A percentile compares a stretch with the other conserved stretches of the same genome.
These are phyloP conservation scores for Turdus rufiventris DNA, from an alignment of 2,113 vertebrate species.

Conservation along the genomic window DNA sequence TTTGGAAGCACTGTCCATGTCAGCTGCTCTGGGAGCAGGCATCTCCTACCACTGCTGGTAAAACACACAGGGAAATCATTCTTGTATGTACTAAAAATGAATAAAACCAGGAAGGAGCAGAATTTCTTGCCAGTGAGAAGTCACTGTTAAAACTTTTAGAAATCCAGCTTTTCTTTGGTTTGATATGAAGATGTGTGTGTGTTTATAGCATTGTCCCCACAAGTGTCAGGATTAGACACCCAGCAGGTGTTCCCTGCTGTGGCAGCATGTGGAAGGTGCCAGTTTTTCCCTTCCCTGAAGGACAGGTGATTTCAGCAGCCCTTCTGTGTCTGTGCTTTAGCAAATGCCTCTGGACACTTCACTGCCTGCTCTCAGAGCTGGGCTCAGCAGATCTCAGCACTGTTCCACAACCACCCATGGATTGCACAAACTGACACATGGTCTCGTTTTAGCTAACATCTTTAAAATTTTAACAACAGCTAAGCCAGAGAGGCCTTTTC, in stretches of 20 bases:
- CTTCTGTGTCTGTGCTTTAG: not conserved
- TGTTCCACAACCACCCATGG: not conserved
- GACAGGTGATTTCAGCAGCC: not conserved
- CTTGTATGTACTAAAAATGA: not conserved
- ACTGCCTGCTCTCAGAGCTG: not conserved
- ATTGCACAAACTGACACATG: not conserved
- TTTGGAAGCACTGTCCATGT: not conserved
- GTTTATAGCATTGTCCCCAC: not conserved
- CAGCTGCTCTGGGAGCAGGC: not conserved
- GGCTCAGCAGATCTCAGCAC: not conserved
- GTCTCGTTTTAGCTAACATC: not conserved
- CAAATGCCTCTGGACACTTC: not conserved
- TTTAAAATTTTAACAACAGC: not conserved
- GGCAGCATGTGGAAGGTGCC: not conserved
- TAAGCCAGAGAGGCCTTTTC: not conserved
- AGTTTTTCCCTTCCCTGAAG: not conserved
- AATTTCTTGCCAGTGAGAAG: not conserved
- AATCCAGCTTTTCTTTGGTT: not conserved
- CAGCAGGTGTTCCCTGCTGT: rapidly evolving
- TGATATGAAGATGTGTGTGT: rapidly evolving
- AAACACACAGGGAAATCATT: not conserved
- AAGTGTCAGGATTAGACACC: rapidly evolving
- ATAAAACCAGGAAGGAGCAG: not conserved
- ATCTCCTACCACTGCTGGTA: not conserved
- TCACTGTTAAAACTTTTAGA: not conserved